phyloP scores from a whole-genome alignment of 2,113 vertebrate species.

The Prionailurus viverrinus region DNA sequence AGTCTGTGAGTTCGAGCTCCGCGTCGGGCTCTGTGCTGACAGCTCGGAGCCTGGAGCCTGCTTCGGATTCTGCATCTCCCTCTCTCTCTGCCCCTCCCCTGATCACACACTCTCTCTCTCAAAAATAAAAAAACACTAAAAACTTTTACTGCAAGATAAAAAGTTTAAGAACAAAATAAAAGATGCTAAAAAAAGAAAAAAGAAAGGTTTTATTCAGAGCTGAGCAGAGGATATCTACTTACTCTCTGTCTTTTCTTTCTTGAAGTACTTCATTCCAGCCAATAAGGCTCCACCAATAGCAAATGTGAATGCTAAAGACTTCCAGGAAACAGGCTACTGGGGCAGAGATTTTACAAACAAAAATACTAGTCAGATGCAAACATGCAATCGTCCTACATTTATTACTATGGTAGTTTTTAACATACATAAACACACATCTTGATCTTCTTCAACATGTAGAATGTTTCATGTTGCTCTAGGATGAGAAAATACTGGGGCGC shows the following conservation, averaged over 20 bases:
- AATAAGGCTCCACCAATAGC: conserved; percentile 93
- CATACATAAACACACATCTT: neutral
- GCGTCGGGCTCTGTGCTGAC: no score
- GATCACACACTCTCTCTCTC: no score
- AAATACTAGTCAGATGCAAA: conserved; percentile 14
- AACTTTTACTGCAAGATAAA: neutral
- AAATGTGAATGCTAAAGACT: conserved; percentile 93
- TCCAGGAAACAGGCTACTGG: conserved; percentile 96
- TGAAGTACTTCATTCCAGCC: conserved; percentile 93
- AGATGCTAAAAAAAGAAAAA: neutral
- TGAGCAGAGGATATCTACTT: conserved; percentile 77
- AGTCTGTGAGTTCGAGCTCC: no score
- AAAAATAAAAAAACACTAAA: no score
- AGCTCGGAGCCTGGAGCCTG: no score
- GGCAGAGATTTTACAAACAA: conserved; percentile 53
- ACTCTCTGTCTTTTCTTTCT: conserved; percentile 93
- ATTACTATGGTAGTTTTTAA: neutral
- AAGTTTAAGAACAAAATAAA: neutral
- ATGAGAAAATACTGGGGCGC: neutral
- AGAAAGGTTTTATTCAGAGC: neutral
- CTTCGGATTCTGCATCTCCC: no score
- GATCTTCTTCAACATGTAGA: neutral
- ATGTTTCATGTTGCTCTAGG: neutral
- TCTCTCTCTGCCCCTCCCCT: no score
- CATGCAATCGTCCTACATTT: neutral